These are phyloP conservation scores for Aelia acuminata DNA, from an alignment of 2,888 invertebrate species.

Conservation along the genomic window DNA sequence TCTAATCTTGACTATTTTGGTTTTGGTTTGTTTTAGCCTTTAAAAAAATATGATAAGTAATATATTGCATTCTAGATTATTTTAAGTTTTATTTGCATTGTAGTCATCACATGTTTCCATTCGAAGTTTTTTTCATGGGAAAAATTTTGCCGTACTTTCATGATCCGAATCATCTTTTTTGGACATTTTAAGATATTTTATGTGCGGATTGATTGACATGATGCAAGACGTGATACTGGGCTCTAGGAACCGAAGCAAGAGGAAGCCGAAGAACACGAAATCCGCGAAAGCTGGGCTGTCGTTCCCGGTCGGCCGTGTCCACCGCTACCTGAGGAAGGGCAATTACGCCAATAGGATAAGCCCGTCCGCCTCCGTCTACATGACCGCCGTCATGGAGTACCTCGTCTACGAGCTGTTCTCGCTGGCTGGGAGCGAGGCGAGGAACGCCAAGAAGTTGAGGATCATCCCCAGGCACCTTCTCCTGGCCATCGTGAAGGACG, in stretches of 20 bases:
- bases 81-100: background rate
- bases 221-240: background rate
- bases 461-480: background rate
- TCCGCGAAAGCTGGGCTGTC: background rate
- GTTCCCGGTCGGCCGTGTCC: background rate
- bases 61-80: background rate
- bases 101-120: background rate
- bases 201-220: background rate
- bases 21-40: too few species aligned
- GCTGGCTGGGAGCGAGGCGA: background rate
- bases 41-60: background rate
- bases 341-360: background rate
- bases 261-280: background rate
- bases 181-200: background rate
- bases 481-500: background rate
- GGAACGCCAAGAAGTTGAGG: background rate
- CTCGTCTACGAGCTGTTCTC: background rate
- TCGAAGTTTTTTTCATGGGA: background rate
- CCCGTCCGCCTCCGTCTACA: background rate
- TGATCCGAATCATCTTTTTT: background rate
- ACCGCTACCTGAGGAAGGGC: background rate
- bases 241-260: background rate
- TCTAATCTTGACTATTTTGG: too few species aligned
- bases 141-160: background rate
- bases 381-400: constrained; percentile 22